A percentile compares a stretch with the other conserved stretches of the same genome.
These are phyloP conservation scores for Macropus fuliginosus DNA, from an alignment of 2,797 vertebrate genomes.

Conservation along the genomic window DNA sequence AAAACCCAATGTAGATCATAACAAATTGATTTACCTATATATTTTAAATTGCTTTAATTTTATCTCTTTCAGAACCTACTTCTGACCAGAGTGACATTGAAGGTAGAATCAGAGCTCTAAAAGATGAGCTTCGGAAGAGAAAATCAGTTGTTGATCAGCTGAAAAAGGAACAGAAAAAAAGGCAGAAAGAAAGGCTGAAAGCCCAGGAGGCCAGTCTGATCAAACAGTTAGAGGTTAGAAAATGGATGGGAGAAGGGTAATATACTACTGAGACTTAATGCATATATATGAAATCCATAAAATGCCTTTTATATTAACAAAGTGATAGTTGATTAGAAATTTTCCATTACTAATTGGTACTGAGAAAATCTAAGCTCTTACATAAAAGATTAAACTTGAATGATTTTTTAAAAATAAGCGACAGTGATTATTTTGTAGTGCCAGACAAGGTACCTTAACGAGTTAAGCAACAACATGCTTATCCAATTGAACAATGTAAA, in stretches of 20 bases:
- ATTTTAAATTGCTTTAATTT: conserved; percentile 26
- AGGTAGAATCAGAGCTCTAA: conserved; percentile 93
- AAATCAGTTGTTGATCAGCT: conserved; percentile 95
- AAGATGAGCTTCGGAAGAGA: conserved; percentile 93
- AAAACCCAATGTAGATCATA: not conserved
- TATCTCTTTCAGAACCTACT: conserved; percentile 89
- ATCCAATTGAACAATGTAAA: conserved; percentile 23
- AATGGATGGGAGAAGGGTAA: conserved; percentile 5
- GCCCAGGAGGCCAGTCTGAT: conserved; percentile 97
- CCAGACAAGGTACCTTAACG: conserved; percentile 36
- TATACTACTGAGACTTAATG: not conserved
- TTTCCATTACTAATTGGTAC: conserved; percentile 32
- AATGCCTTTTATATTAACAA: conserved; percentile 33
- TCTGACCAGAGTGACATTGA: conserved; percentile 98
- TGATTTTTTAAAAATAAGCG: conserved; percentile 23
- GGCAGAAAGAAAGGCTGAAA: conserved; percentile 95
- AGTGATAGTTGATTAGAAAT: conserved; percentile 16
- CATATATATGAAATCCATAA: not conserved
- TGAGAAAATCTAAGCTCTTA: not conserved
- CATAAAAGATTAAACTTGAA: conserved; percentile 37
- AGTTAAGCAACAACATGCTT: not conserved
- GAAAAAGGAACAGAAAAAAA: conserved; percentile 96
- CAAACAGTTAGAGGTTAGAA: conserved; percentile 94
- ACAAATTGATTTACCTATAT: conserved; percentile 40
- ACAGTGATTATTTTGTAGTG: not conserved